phyloP scores from a whole-genome alignment of 2,888 invertebrate genomes.

The Sinohyriopsis cumingii region DNA sequence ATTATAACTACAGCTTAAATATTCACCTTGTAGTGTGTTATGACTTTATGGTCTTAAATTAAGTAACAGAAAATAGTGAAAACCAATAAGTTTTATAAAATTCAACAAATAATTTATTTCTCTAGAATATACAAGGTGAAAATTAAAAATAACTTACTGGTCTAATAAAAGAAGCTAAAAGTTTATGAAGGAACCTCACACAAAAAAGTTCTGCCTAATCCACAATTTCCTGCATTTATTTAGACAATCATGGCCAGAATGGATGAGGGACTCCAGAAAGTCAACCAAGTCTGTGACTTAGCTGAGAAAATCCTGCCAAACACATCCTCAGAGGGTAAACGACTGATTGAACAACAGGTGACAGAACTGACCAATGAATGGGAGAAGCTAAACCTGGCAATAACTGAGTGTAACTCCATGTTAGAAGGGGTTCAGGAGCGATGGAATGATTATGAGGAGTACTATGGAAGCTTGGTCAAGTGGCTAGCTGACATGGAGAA shows the following conservation, averaged over 20 bases:
- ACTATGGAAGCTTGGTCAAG: slow-evolving; percentile 82
- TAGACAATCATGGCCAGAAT: slow-evolving; percentile 72
- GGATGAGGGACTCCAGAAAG: slow-evolving; percentile 81
- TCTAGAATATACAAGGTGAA: too few relatives aligned
- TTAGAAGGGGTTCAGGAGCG: slow-evolving; percentile 81
- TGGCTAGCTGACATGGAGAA: slow-evolving; percentile 86
- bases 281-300: slow-evolving; percentile 76
- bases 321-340: slow-evolving; percentile 59
- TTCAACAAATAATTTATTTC: too few relatives aligned
- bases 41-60: too few relatives aligned
- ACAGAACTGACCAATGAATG: slow-evolving; percentile 83
- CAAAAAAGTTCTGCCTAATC: too few relatives aligned
- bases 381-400: slow-evolving; percentile 89
- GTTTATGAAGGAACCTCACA: too few relatives aligned
- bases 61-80: too few relatives aligned
- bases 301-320: slow-evolving; percentile 63
- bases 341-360: slow-evolving; percentile 63
- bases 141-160: too few relatives aligned
- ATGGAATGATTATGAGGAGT: slow-evolving; percentile 90
- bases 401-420: slow-evolving; percentile 89
- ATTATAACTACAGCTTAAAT: too few relatives aligned
- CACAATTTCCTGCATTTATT: not conserved
- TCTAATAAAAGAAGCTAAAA: too few relatives aligned
- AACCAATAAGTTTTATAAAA: too few relatives aligned
- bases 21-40: too few relatives aligned